Base-by-base conservation (phyloP, 2,113 vertebrate genomes). In the Callionymus lyra region DNA sequence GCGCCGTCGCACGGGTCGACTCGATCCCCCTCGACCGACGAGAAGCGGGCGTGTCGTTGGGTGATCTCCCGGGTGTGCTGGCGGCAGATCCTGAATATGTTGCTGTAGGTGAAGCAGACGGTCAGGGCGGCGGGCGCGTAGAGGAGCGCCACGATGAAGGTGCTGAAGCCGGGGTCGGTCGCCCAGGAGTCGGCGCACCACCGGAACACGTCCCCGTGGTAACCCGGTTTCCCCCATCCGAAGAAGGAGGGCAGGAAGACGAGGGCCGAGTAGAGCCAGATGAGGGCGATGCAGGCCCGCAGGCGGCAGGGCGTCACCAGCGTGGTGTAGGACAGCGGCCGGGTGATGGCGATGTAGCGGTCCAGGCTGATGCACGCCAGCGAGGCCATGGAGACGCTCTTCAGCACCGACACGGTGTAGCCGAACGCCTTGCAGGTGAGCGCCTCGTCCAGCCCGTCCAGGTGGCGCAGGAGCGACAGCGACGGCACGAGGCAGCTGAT, bases 21-120 rank as follows among this genome's bases (percentile, higher is more conserved):
- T 17, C 55, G 51, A 0, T 50, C 56, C 1, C 53, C 59, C 9
- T 64, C 59, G 0, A 74, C 76, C 62, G 85, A 86, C n/a, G 86
- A 77, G 82, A 94, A 94, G 56, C 90, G 90, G 46, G 89, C 87
- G 0, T 88, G 88, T 40, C 90, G 79, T 45, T 89, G 79, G n/a
- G 82, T 89, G 81, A 94, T 94, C 74, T 94, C 89, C 71, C 85
- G 84, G 11, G 85, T 93, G 76, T 94, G 91, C 74, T 94, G 91
- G 47, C 89, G 88, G 77, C 91, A 94, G 77, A 94, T 94, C 51
- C 85, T 86, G 82, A 94, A 94, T 62, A 94, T 94, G 70, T 88
- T 93, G 64, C 89, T 88, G 15, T 94, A 94, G 10, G 91, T 94
- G 79, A 90, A 94, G 82, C 91, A 94, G 50, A 94, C 88, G 11